Evolutionary conservation across 2,797 vertebrate genomes (phyloP).

Genomic region (Rhinella marina): DNA sequence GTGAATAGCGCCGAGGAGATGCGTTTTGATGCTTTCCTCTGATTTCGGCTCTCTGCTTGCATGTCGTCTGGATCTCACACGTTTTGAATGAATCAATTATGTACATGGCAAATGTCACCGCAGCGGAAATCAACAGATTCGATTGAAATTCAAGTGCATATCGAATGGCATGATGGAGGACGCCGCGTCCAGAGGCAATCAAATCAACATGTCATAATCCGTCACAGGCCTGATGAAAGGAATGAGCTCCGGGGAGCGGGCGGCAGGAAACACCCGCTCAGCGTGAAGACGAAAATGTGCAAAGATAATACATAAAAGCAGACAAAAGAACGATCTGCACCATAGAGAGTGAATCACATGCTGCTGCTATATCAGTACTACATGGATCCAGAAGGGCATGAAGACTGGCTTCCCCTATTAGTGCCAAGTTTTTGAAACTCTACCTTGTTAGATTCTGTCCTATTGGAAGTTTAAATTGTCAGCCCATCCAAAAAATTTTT

Average conservation of each 20-base stretch:
- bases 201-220: not conserved
- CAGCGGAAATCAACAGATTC: not conserved
- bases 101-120: conserved; percentile 1
- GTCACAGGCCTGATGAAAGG: conserved; percentile 26
- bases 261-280: not conserved
- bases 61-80: not conserved
- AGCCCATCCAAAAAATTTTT: not conserved
- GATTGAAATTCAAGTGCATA: not conserved
- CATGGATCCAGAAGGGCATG: not conserved
- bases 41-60: not conserved
- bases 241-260: not conserved
- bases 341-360: not conserved
- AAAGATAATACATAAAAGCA: not conserved
- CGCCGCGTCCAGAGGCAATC: not conserved
- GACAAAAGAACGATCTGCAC: not conserved
- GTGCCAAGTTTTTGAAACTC: too few relatives aligned
- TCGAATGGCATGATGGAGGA: not conserved
- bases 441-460: not conserved
- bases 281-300: not conserved
- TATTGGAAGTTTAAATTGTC: not conserved
- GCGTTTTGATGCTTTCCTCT: not conserved
- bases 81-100: conserved; percentile 2
- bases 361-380: not conserved
- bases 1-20: too few relatives aligned
- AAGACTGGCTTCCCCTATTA: not conserved